Evolutionary conservation across 1,140 invertebrate genomes (phyloP).

Genomic region (Microplitis demolitor): DNA sequence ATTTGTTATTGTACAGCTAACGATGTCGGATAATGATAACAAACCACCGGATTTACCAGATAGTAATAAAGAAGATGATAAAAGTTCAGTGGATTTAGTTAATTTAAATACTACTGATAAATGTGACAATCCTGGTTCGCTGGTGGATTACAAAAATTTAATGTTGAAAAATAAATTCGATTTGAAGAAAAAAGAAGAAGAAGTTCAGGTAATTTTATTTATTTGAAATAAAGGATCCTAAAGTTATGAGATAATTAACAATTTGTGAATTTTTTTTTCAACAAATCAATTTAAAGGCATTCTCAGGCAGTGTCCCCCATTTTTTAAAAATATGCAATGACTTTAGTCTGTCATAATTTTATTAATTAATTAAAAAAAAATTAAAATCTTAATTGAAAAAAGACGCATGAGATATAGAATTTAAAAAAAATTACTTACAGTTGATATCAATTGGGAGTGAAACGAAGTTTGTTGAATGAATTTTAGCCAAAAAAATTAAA

Average conservation of each 20-base stretch:
- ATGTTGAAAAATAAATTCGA: conserved; percentile 53
- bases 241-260: neutral
- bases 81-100: neutral
- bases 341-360: too few relatives aligned
- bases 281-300: too few relatives aligned
- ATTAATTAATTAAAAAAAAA: too few relatives aligned
- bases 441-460: too few relatives aligned
- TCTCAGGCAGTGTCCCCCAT: too few relatives aligned
- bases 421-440: too few relatives aligned
- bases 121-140: conserved; percentile 1
- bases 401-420: too few relatives aligned
- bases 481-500: too few relatives aligned
- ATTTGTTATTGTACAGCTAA: neutral
- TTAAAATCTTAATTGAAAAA: too few relatives aligned
- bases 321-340: too few relatives aligned
- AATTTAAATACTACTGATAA: neutral
- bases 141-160: conserved; percentile 47
- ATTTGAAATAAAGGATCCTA: neutral
- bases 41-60: neutral
- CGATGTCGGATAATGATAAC: neutral
- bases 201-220: conserved; percentile 44
- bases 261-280: too few relatives aligned
- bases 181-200: conserved; percentile 54
- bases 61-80: neutral
- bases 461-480: too few relatives aligned